Conservation (phyloP, 2,888 invertebrate species). For the Meghimatium bilineatum region DNA sequence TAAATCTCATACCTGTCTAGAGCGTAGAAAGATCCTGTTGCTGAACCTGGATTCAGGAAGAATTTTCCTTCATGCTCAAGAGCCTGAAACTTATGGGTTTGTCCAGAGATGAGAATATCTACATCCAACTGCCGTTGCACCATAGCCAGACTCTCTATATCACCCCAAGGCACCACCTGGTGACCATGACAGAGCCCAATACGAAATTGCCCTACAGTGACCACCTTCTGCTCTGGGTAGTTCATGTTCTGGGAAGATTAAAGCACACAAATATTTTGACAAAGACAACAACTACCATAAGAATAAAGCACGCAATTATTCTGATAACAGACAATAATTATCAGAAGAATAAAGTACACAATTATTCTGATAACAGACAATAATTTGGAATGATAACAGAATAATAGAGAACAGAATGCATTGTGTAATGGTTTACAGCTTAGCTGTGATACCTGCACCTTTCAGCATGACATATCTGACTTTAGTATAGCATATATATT, state of each 20-base stretch:
- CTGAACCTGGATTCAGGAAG: constrained; percentile 99
- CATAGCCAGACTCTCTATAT: constrained; percentile 91
- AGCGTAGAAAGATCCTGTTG: constrained; percentile 97
- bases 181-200: constrained; percentile 98
- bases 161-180: constrained; percentile 90
- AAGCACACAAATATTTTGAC: neutral
- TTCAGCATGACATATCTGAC: too few species aligned
- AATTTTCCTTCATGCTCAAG: constrained; percentile 99
- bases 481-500: too few species aligned
- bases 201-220: constrained; percentile 98
- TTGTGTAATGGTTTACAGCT: too few species aligned
- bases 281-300: too few species aligned
- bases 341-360: too few species aligned
- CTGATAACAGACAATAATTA: too few species aligned
- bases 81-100: constrained; percentile 98
- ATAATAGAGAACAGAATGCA: too few species aligned
- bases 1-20: constrained; percentile 86
- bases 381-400: too few species aligned
- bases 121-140: constrained; percentile 98
- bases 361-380: too few species aligned
- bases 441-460: too few species aligned
- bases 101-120: constrained; percentile 98
- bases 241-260: constrained; percentile 83
- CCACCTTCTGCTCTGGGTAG: constrained; percentile 97
- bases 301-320: too few species aligned